Evolutionary conservation across 1,140 invertebrate genomes (phyloP).

Genomic region (Spodoptera frugiperda): DNA sequence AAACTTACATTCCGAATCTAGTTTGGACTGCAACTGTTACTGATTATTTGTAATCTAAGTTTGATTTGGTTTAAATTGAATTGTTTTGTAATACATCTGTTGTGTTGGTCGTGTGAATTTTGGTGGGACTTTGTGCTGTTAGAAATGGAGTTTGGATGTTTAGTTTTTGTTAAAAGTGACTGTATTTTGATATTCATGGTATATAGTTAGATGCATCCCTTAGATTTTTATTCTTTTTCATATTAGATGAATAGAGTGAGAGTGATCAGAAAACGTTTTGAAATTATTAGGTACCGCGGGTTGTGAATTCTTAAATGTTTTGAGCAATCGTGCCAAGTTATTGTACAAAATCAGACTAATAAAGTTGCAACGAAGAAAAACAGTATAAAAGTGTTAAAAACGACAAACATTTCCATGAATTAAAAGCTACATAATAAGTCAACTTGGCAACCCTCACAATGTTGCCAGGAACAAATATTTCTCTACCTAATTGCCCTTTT

Average conservation of each 20-base stretch:
- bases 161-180: background rate
- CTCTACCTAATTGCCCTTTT: slow-evolving; percentile 34
- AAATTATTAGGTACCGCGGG: too few species aligned
- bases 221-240: too few species aligned
- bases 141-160: background rate
- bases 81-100: slow-evolving; percentile 30
- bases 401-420: background rate
- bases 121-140: background rate
- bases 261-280: too few species aligned
- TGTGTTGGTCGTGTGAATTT: background rate
- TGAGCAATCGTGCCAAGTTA: too few species aligned
- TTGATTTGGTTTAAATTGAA: slow-evolving; percentile 29
- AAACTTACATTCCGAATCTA: slow-evolving; percentile 47
- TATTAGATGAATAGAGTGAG: too few species aligned
- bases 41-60: slow-evolving; percentile 29
- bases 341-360: too few species aligned
- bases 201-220: too few species aligned
- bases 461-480: slow-evolving; percentile 32
- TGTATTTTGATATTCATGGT: too few species aligned
- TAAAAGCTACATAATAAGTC: slow-evolving; percentile 20
- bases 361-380: background rate
- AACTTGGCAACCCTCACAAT: slow-evolving; percentile 15
- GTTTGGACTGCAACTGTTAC: slow-evolving; percentile 28
- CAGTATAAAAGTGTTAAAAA: background rate
- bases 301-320: background rate